Evolutionary conservation across 2,797 vertebrate genomes (phyloP).

Genomic region (Mionectes olivaceus): DNA sequence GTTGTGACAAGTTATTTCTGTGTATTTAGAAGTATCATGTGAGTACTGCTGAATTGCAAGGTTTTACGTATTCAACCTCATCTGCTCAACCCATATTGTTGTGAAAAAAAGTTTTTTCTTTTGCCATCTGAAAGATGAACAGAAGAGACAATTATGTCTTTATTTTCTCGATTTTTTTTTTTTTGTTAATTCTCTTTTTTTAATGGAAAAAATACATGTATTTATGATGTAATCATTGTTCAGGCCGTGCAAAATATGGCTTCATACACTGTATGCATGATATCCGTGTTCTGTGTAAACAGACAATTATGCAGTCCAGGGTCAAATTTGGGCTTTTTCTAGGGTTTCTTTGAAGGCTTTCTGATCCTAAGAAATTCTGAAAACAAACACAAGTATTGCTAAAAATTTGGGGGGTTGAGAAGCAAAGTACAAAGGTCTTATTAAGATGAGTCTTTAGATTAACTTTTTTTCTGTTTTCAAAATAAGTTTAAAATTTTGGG

Average conservation of each 20-base stretch:
- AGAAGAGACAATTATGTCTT: neutral
- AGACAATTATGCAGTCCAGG: neutral
- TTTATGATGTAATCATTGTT: neutral
- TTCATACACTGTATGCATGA: neutral
- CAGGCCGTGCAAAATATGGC: neutral
- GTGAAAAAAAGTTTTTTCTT: neutral
- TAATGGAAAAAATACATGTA: neutral
- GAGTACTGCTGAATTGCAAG: neutral
- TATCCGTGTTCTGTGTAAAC: neutral
- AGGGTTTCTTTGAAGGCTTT: neutral
- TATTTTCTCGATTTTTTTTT: neutral
- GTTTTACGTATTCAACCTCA: neutral
- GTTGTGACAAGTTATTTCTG: neutral
- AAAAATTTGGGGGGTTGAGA: neutral
- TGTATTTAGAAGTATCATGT: neutral
- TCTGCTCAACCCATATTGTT: neutral
- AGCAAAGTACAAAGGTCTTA: neutral
- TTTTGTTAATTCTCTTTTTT: neutral
- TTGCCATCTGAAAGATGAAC: neutral
- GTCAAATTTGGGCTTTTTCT: neutral
- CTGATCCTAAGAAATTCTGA: neutral
- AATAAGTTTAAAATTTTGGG: neutral
- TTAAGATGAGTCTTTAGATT: neutral
- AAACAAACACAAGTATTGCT: neutral
- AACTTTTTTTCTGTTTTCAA: neutral